Percentiles rank a stretch among this genome's conserved stretches.
Conservation (phyloP, 2,113 vertebrate species). For the Semnornis frantzii region DNA sequence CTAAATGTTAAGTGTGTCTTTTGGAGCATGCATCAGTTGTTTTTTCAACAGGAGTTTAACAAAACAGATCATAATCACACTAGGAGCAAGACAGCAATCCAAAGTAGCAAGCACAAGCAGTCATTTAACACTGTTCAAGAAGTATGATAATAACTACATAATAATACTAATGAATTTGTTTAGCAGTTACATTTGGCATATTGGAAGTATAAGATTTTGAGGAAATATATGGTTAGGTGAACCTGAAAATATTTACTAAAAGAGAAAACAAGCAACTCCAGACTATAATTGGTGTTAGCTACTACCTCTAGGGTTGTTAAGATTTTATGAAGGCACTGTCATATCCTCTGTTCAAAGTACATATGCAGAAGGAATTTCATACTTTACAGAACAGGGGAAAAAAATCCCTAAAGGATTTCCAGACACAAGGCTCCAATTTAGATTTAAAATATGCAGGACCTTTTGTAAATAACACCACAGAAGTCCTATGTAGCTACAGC, state of each 20-base stretch:
- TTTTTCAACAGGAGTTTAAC: background rate
- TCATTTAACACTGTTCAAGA: background rate
- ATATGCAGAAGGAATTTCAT: rapidly evolving
- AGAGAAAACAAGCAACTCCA: background rate
- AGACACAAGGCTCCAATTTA: background rate
- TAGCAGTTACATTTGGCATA: background rate
- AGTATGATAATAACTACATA: background rate
- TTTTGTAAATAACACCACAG: background rate
- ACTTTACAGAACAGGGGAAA: background rate
- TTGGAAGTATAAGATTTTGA: background rate
- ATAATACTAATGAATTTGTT: background rate
- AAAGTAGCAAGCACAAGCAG: background rate
- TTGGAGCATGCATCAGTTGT: background rate
- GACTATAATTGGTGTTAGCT: rapidly evolving
- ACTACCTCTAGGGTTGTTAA: background rate
- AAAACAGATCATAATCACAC: background rate
- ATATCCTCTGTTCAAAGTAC: background rate
- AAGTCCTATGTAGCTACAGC: background rate
- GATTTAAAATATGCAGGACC: background rate
- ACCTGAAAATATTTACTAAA: background rate
- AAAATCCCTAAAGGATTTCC: background rate
- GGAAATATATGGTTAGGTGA: background rate
- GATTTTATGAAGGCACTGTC: background rate
- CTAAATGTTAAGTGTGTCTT: background rate
- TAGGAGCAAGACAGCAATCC: background rate